Percentiles rank a stretch among this genome's conserved stretches.
phyloP scores from a whole-genome alignment of 2,888 invertebrate genomes.

The Dryadula phaetusa region DNA sequence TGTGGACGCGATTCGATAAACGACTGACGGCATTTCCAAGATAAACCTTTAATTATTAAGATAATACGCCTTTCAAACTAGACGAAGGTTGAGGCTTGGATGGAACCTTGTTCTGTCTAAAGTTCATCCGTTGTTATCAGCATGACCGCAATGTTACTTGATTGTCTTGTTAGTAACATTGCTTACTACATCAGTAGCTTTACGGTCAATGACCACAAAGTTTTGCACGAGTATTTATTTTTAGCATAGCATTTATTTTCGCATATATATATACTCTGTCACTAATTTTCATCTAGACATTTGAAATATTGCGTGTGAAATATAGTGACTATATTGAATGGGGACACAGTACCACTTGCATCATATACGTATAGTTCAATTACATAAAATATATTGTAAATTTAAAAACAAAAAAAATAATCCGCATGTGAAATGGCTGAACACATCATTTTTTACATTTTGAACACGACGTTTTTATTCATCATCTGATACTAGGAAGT shows the following conservation, averaged over 20 bases:
- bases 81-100: constrained; percentile 24
- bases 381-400: no score
- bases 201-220: not conserved
- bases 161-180: not conserved
- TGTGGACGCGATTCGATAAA: constrained; percentile 73
- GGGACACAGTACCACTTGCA: no score
- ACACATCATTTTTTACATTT: not conserved
- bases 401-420: no score
- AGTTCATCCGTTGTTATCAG: constrained; percentile 8
- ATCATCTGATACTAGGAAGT: constrained; percentile 62
- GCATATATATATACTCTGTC: no score
- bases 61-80: constrained; percentile 56
- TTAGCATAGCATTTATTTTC: no score
- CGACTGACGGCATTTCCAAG: constrained; percentile 72
- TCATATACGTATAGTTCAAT: no score
- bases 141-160: not conserved
- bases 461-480: constrained; percentile 45
- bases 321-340: no score
- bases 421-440: no score
- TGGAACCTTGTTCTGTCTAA: constrained; percentile 42
- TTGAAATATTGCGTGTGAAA: no score
- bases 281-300: no score
- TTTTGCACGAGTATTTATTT: no score
- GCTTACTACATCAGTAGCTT: not conserved
- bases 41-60: constrained; percentile 79